phyloP scores from a whole-genome alignment of 2,113 vertebrate genomes.

The Chiloscyllium plagiosum region DNA sequence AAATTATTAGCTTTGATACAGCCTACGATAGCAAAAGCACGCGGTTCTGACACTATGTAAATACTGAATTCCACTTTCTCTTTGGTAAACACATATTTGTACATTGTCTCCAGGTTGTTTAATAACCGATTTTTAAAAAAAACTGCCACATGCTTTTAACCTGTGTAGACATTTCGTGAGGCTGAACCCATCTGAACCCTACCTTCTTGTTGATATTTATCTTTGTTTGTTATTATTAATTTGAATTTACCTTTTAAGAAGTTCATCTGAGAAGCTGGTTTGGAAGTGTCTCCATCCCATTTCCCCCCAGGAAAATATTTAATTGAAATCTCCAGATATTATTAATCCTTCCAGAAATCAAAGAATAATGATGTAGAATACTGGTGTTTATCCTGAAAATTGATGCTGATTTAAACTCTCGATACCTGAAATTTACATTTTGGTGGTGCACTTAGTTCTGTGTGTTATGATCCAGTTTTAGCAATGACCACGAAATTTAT shows the following conservation, averaged over 20 bases:
- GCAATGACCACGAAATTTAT: constrained; percentile 8
- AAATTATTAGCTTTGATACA: neutral
- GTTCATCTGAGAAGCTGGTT: neutral
- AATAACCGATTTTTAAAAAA: neutral
- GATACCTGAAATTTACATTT: neutral
- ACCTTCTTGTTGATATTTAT: neutral
- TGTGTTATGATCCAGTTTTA: neutral
- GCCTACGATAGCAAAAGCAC: constrained; percentile 13
- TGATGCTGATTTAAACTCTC: neutral
- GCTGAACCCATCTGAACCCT: neutral
- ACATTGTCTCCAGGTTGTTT: neutral
- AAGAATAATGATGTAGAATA: neutral
- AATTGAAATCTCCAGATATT: constrained; percentile 17
- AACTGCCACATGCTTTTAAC: constrained; percentile 11
- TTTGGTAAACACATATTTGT: neutral
- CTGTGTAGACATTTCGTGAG: constrained; percentile 18
- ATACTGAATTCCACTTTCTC: constrained; percentile 1
- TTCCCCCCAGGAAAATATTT: neutral
- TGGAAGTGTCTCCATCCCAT: neutral
- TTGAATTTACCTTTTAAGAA: constrained; percentile 9
- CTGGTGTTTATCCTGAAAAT: neutral
- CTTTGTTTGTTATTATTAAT: constrained; percentile 12
- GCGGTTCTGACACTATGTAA: constrained; percentile 19
- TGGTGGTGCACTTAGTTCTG: neutral
- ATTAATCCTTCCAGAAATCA: neutral